Percentiles rank a stretch among this genome's conserved stretches.
Evolutionary conservation across 2,888 invertebrate genomes (phyloP).

Genomic region (Latheticus oryzae): DNA sequence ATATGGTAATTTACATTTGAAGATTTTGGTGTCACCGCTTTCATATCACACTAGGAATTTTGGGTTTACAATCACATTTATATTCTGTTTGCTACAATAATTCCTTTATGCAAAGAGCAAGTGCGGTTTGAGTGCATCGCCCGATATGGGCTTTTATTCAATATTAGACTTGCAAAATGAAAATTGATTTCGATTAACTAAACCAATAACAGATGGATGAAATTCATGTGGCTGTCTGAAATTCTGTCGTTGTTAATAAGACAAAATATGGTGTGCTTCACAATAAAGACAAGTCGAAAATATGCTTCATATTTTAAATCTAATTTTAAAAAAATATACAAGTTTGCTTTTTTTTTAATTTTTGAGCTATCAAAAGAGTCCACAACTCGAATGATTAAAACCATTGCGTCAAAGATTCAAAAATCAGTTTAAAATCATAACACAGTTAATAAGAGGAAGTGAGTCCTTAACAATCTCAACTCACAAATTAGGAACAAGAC

Average conservation of each 20-base stretch:
- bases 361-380: too few species aligned
- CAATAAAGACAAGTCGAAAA: conserved; percentile 20
- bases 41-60: conserved; percentile 31
- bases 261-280: conserved; percentile 12
- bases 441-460: too few species aligned
- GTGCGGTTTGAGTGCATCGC: conserved; percentile 20
- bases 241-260: conserved; percentile 12
- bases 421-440: too few species aligned
- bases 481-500: too few species aligned
- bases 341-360: too few species aligned
- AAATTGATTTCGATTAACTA: conserved; percentile 15
- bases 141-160: conserved; percentile 14
- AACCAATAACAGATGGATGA: neutral
- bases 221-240: conserved; percentile 7
- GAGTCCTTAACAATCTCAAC: too few species aligned
- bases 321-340: too few species aligned
- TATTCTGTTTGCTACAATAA: conserved; percentile 30
- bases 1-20: too few species aligned
- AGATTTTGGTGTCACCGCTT: conserved; percentile 37
- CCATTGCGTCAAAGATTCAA: too few species aligned
- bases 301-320: conserved; percentile 33
- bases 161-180: conserved; percentile 26
- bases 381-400: too few species aligned
- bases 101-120: conserved; percentile 25
- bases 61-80: conserved; percentile 34